Percentiles rank a stretch among this genome's conserved stretches.
Conservation (phyloP, 2,888 invertebrate genomes). For the Oscheius sp. region DNA sequence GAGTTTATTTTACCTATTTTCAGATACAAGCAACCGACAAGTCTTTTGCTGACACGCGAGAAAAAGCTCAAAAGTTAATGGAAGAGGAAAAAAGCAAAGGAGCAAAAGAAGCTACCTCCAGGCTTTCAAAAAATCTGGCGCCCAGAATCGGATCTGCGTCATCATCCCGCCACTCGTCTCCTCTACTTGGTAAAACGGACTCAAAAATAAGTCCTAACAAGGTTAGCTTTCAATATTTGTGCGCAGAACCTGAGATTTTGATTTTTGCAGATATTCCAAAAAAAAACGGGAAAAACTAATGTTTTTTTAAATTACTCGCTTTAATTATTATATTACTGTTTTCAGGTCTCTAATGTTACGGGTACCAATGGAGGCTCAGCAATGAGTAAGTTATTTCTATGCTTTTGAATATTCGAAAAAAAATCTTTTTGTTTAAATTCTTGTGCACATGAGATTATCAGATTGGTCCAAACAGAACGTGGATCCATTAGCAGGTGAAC, state of each 20-base stretch:
- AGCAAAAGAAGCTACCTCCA: conserved; percentile 60
- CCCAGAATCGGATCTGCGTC: conserved; percentile 43
- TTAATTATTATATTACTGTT: conserved; percentile 13
- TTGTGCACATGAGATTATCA: no score
- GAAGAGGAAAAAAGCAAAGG: conserved; percentile 64
- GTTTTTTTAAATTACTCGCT: no score
- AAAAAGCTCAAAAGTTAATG: conserved; percentile 61
- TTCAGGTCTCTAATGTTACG: conserved; percentile 37
- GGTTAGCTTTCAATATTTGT: conserved; percentile 11
- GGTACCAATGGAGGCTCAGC: conserved; percentile 30
- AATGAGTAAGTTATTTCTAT: conserved; percentile 31
- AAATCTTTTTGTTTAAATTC: no score
- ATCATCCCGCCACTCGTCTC: conserved; percentile 37
- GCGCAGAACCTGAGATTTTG: no score
- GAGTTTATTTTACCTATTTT: conserved; percentile 21
- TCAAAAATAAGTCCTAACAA: conserved; percentile 40
- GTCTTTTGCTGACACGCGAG: conserved; percentile 67
- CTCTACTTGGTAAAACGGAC: conserved; percentile 29
- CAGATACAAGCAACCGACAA: conserved; percentile 66
- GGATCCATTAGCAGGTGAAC: conserved; percentile 47
- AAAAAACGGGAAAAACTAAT: background rate
- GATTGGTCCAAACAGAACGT: conserved; percentile 30
- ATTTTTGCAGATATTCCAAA: conserved; percentile 6
- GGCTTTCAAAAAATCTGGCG: conserved; percentile 24
- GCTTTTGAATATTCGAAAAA: no score